phyloP scores from a whole-genome alignment of 1,140 invertebrate genomes.

The Sitophilus oryzae region DNA sequence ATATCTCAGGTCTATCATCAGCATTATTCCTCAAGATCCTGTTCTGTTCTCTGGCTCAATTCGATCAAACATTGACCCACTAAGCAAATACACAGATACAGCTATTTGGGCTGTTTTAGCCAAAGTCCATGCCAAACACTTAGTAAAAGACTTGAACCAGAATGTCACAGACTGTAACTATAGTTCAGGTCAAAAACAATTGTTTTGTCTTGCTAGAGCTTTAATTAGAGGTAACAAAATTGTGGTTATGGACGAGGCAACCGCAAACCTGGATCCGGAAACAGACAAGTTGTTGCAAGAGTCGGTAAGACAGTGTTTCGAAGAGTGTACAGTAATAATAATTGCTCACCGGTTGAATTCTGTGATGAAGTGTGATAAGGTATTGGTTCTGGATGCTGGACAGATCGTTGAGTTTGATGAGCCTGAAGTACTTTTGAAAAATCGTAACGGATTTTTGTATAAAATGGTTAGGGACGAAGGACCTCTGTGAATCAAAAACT shows the following conservation, averaged over 20 bases:
- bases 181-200: constrained; percentile 71
- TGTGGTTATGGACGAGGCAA: constrained; percentile 71
- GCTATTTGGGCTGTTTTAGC: constrained; percentile 36
- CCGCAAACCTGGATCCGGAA: constrained; percentile 62
- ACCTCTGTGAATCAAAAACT: no score
- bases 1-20: constrained; percentile 52
- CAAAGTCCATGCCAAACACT: constrained; percentile 38
- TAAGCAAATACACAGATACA: constrained; percentile 47
- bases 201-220: constrained; percentile 71
- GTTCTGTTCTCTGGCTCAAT: constrained; percentile 55
- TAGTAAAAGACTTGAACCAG: constrained; percentile 28
- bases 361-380: constrained; percentile 71
- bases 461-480: constrained; percentile 49
- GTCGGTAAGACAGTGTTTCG: constrained; percentile 63
- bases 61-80: constrained; percentile 53
- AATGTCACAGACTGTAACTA: constrained; percentile 60
- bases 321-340: constrained; percentile 68
- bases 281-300: constrained; percentile 63
- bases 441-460: constrained; percentile 56
- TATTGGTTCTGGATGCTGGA: constrained; percentile 68
- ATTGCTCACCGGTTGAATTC: constrained; percentile 78
- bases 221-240: constrained; percentile 68
- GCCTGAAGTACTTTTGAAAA: constrained; percentile 59
- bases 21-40: constrained; percentile 78
- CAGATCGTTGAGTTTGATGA: constrained; percentile 63